Evolutionary conservation across 2,888 invertebrate species (phyloP), one percentile per base, ranked within the genome.

Genomic region (Drosophila setosimentum): DNA sequence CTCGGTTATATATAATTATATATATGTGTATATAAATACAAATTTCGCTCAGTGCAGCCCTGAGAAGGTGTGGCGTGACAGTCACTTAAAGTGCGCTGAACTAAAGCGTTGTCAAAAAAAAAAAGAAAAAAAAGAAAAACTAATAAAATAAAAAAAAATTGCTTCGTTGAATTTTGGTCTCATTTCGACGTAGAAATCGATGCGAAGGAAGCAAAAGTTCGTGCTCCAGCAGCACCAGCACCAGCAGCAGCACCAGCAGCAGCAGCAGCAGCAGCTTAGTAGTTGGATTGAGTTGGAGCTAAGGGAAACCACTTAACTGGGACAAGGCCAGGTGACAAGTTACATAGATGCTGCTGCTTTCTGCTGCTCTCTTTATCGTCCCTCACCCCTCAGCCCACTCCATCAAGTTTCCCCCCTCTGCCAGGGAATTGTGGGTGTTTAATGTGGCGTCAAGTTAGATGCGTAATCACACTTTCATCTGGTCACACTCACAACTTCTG

Each of bases 11-110:
- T 13, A 32, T 18, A 18, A 18, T 18, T 37, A 18, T 18, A n/a
- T 4, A 10, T 37, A 37, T 4, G 18, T 37, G 2, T 16, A 35
- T 7, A 16, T 35, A 7, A 2, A 2, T 7, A 45, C 8, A 45
- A 24, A 16, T 45, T 55, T 55, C n/a, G 11, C 37, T 37, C 37
- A 55, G 55, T 55, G 40, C 21, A 11, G 21, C 16, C 0, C 13
- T 18, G 63, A 7, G 58, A 42, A 59, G 76, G 63, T 60, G 59
- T 78, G 66, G 53, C 82, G 27, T 37, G 24, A 45, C 45, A 84
- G 87, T 76, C 87, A 87, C 80, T 87, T 82, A 69, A 79, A 85
- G 76, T 85, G 83, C 80, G 72, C 82, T 74, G 65, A 80, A 67
- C 83, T 81, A 88, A 83, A 83, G 74, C 72, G 87, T 71, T 75